Conservation (phyloP, 2,113 vertebrate species). For the Phocoena sinus region DNA sequence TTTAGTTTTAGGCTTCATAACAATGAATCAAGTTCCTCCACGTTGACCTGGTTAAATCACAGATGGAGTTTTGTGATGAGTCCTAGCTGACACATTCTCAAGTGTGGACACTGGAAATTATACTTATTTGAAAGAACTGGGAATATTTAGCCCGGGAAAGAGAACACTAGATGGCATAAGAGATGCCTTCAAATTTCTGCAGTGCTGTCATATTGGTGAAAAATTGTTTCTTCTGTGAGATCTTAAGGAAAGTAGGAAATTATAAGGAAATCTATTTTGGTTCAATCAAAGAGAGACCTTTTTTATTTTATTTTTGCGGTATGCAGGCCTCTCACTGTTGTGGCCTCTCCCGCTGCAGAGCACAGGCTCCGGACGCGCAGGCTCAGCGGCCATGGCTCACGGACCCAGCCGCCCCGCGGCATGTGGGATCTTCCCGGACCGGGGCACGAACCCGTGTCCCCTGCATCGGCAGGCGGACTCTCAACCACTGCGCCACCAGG, state of each 20-base stretch:
- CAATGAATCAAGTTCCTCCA: background rate
- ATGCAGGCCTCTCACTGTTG: no score
- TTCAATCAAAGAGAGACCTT: background rate
- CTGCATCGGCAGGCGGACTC: no score
- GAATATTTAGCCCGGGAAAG: background rate
- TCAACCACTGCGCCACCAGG: no score
- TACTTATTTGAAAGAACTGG: background rate
- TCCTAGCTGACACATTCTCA: background rate
- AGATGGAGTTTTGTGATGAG: background rate
- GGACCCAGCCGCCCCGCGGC: no score
- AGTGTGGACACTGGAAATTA: background rate
- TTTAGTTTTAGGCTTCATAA: background rate
- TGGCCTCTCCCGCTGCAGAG: no score
- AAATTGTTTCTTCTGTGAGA: background rate
- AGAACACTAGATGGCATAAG: background rate
- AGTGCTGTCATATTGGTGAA: background rate
- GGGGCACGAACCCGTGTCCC: fast-evolving
- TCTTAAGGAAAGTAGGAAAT: background rate
- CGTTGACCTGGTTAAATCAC: background rate
- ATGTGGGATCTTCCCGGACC: no score
- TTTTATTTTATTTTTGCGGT: background rate
- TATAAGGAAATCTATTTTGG: background rate
- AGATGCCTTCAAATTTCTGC: background rate
- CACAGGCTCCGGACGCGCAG: no score
- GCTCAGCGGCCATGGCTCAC: no score